Evolutionary conservation across 2,797 vertebrate species (phyloP).

Genomic region (Brachymystax lenok): DNA sequence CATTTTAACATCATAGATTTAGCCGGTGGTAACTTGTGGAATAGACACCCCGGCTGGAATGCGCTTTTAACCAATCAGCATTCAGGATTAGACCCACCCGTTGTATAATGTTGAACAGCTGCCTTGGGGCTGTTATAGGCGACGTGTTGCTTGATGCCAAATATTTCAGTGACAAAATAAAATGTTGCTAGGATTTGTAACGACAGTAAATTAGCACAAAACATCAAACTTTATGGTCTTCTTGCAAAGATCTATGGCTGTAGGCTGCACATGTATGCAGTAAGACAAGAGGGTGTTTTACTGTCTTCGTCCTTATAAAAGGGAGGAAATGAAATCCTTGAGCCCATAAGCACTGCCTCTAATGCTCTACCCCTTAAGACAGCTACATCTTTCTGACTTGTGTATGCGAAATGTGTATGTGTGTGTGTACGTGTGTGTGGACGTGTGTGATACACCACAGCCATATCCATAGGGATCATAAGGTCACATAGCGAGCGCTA

Average conservation of each 20-base stretch:
- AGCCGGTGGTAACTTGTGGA: no score
- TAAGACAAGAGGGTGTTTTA: not conserved
- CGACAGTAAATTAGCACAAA: not conserved
- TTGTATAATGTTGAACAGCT: not conserved
- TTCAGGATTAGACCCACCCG: no score
- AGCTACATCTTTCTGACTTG: not conserved
- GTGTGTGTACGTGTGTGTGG: not conserved
- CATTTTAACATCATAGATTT: no score
- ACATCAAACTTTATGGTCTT: not conserved
- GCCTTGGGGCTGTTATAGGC: not conserved
- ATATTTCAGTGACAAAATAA: not conserved
- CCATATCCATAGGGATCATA: not conserved
- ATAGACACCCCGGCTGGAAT: no score
- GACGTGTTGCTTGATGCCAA: slow-evolving; percentile 1
- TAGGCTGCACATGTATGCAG: not conserved
- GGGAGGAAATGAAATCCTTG: slow-evolving; percentile 29
- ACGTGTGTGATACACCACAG: not conserved
- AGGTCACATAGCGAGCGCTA: not conserved
- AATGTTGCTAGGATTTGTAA: not conserved
- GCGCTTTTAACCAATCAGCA: no score
- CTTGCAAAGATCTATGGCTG: not conserved
- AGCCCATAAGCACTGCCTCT: slow-evolving; percentile 5
- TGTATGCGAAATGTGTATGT: not conserved
- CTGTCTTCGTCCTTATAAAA: slow-evolving; percentile 26
- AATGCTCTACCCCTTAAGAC: slow-evolving; percentile 6